Evolutionary conservation across 1,140 invertebrate species (phyloP), one percentile per base, ranked within the genome.

Genomic region (Tetramorium alpestre): DNA sequence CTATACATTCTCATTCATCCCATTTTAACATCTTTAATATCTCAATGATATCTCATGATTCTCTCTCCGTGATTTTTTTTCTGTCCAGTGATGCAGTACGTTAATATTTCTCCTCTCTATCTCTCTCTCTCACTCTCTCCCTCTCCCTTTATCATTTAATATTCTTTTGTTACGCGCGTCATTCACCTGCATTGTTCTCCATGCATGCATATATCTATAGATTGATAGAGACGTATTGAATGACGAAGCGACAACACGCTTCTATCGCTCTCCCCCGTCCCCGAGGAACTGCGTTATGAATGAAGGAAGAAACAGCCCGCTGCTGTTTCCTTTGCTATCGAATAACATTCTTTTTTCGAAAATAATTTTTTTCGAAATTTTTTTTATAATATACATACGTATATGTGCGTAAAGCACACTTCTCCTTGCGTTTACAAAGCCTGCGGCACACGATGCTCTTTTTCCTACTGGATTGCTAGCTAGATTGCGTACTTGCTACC

Each of bases 101-200:
- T 81, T 86, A 81, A 88, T 88, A 88, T 38, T 33, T 33, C 33
- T 33, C 3, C 33, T 33, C 33, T 33, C 3, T 33, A 33, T 33
- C 33, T 33, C 33, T 4, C 33, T 33, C 3, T 0, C 3, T 33
- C 33, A 4, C 2, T 33, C 28, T 33, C 54, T 56, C n/a, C 7
- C 82, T 81, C 80, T 89, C 56, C 56, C 82, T 86, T 41, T 89
- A 10, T 44, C 82, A 10, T 76, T 86, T 47, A 67, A 70, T 69
- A 69, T 80, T 81, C 82, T 88, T 88, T 89, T 73, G 69, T 89
- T 88, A 54, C 18, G 75, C 13, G 69, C 49, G 16, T 33, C 75
- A 41, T 22, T 81, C 87, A 89, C 69, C 75, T 89, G 82, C 58
- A 89, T 88, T 89, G 75, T 89, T 51, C 87, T n/a, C 2, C 3